These are phyloP conservation scores for Empidonax alnorum DNA, from an alignment of 2,113 vertebrate species.

Conservation along the genomic window DNA sequence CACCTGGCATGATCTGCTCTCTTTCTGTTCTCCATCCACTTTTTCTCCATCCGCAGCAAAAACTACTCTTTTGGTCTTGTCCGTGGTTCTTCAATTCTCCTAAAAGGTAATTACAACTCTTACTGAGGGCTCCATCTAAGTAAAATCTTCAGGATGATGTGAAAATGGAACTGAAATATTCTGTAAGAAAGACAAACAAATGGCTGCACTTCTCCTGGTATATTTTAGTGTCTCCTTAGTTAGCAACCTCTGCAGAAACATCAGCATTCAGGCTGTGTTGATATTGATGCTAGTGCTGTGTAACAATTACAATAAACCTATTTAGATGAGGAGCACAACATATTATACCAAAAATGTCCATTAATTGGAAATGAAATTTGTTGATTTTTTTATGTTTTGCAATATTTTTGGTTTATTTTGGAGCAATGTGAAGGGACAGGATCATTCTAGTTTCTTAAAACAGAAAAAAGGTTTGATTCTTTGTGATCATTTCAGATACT, in stretches of 20 bases:
- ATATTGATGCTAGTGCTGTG: neutral
- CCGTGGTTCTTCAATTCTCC: neutral
- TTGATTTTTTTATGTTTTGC: neutral
- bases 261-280: fast-evolving
- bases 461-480: neutral
- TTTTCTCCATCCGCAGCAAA: neutral
- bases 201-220: neutral
- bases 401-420: neutral
- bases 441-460: neutral
- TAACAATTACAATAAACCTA: neutral
- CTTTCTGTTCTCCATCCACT: neutral
- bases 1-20: neutral
- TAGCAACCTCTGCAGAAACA: neutral
- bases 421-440: neutral
- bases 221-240: neutral
- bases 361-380: neutral
- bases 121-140: neutral
- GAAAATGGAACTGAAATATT: neutral
- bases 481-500: neutral
- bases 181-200: neutral
- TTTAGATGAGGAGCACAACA: neutral
- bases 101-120: neutral
- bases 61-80: neutral
- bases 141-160: neutral
- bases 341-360: neutral